Conservation (phyloP, 2,113 vertebrate species). For the Ursus arctos region DNA sequence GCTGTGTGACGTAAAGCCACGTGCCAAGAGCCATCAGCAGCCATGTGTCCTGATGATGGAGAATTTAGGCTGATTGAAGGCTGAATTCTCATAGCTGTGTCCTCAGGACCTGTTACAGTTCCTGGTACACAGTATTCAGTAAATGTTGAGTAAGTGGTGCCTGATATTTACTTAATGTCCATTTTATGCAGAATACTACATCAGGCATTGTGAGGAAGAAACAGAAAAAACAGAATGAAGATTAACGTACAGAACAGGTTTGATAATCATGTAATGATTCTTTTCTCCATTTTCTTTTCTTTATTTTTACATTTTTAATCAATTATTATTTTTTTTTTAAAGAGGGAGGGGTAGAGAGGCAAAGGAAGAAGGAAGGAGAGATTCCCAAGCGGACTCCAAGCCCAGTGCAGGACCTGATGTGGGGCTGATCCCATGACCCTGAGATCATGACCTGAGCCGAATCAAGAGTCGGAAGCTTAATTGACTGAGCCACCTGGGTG, state of each 20-base stretch:
- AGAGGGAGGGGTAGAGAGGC: background rate
- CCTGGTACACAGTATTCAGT: background rate
- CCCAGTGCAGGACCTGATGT: background rate
- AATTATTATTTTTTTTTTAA: background rate
- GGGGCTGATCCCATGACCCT: background rate
- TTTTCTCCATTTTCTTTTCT: background rate
- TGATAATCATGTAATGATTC: background rate
- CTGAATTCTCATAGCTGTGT: background rate
- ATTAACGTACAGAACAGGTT: background rate
- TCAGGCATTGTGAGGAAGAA: background rate
- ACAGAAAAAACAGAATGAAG: background rate
- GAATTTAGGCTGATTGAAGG: background rate
- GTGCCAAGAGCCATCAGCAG: background rate
- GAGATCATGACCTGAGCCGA: background rate
- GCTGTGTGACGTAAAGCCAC: accelerated
- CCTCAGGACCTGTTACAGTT: background rate
- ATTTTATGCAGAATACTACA: background rate
- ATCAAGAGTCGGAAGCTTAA: background rate
- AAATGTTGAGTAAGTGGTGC: background rate
- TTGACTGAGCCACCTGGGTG: background rate
- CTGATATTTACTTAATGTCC: background rate
- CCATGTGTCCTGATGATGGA: background rate
- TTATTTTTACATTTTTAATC: background rate
- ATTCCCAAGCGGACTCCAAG: background rate
- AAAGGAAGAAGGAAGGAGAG: background rate